phyloP scores from a whole-genome alignment of 1,140 invertebrate genomes.

The Pseudomyrmex concolor region DNA sequence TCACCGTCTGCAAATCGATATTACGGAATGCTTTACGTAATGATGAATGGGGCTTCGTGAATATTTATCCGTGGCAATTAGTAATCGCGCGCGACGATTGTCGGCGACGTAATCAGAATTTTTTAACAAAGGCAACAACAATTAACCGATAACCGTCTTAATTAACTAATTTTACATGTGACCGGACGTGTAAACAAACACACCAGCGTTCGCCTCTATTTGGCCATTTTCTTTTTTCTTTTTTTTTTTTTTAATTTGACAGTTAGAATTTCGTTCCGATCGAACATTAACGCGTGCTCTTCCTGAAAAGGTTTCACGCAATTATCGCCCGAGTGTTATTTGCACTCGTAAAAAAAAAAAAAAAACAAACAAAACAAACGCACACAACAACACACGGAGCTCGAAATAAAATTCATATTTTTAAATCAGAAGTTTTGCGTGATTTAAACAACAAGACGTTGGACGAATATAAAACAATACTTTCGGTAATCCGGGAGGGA shows the following conservation, averaged over 20 bases:
- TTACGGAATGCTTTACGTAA: constrained; percentile 24
- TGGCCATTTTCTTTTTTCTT: too few species aligned
- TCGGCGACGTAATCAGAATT: too few species aligned
- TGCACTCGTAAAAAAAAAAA: background rate
- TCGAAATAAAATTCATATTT: too few species aligned
- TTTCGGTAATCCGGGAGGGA: background rate
- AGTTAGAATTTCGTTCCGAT: too few species aligned
- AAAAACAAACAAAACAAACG: background rate
- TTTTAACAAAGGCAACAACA: too few species aligned
- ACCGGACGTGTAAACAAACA: too few species aligned
- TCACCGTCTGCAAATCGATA: constrained; percentile 23
- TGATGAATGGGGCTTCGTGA: background rate
- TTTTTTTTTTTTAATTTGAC: too few species aligned
- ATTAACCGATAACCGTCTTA: too few species aligned
- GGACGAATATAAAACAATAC: background rate
- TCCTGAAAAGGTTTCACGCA: background rate
- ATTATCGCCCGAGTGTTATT: background rate
- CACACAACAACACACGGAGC: too few species aligned
- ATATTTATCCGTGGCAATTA: constrained; percentile 3
- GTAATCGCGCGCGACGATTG: background rate
- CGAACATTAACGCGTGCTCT: too few species aligned
- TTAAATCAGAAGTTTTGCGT: background rate
- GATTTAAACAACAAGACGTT: background rate
- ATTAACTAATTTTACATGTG: too few species aligned
- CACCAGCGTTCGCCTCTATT: too few species aligned